Evolutionary conservation across 2,113 vertebrate genomes (phyloP).

Genomic region (Capreolus pygargus): DNA sequence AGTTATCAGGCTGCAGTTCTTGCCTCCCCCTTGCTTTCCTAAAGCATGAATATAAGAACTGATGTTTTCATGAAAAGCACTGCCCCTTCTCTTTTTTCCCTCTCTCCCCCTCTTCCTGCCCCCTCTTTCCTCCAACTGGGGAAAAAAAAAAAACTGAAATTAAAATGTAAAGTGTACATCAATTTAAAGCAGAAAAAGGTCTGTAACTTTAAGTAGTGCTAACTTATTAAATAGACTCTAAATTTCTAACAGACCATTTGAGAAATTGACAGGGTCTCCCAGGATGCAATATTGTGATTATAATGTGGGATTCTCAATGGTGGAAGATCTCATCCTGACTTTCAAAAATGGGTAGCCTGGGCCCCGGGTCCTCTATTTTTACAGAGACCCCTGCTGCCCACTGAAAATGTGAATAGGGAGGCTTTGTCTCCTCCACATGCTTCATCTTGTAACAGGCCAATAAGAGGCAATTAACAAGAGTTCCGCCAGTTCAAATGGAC

Average conservation of each 20-base stretch:
- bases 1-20: slow-evolving; percentile 66
- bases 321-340: slow-evolving; percentile 35
- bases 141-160: slow-evolving; percentile 11
- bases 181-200: slow-evolving; percentile 33
- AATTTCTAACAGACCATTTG: slow-evolving; percentile 34
- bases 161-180: slow-evolving; percentile 26
- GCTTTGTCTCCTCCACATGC: slow-evolving; percentile 55
- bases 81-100: neutral
- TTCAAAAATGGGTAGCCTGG: slow-evolving; percentile 41
- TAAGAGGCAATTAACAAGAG: slow-evolving; percentile 64
- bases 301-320: neutral
- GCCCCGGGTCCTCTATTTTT: slow-evolving; percentile 43
- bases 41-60: slow-evolving; percentile 57
- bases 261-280: slow-evolving; percentile 4
- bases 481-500: slow-evolving; percentile 22
- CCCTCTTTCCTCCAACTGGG: neutral
- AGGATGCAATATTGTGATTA: slow-evolving; percentile 14
- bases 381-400: slow-evolving; percentile 51
- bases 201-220: neutral
- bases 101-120: neutral
- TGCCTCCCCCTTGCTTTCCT: slow-evolving; percentile 47
- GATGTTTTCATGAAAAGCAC: slow-evolving; percentile 53
- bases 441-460: slow-evolving; percentile 55
- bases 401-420: slow-evolving; percentile 52
- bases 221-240: slow-evolving; percentile 34